These are phyloP conservation scores for Aurelia aurita DNA, from an alignment of 30 jellyfish, hydroid and myxozoan genomes.

Conservation along the genomic window DNA sequence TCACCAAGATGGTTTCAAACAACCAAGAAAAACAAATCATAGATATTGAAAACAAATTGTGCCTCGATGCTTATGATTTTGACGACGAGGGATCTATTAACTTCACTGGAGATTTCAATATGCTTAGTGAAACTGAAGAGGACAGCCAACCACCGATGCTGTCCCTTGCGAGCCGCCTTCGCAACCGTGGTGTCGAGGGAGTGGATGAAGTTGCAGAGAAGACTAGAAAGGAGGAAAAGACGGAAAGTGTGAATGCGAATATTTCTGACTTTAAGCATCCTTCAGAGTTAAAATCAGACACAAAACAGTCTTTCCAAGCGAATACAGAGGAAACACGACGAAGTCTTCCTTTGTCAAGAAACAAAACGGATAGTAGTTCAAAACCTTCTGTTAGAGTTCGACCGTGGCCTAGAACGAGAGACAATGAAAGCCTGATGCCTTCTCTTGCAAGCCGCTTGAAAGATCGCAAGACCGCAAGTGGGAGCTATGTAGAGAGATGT, in stretches of 20 bases:
- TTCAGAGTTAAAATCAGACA: too few species aligned
- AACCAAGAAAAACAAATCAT: not conserved
- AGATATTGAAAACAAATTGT: not conserved
- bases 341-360: too few species aligned
- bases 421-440: not conserved
- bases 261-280: too few species aligned
- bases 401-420: not conserved
- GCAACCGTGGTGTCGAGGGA: slow-evolving; percentile 31
- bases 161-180: slow-evolving; percentile 64
- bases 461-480: not conserved
- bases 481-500: not conserved
- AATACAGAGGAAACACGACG: too few species aligned
- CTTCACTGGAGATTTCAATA: not conserved
- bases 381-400: too few species aligned
- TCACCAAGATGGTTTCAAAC: not conserved
- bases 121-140: not conserved
- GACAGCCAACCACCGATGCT: slow-evolving; percentile 32
- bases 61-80: not conserved
- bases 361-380: too few species aligned
- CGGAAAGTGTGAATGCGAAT: not conserved
- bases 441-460: slow-evolving; percentile 20
- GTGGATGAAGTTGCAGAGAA: slow-evolving; percentile 3
- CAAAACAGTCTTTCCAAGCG: too few species aligned
- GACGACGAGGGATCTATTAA: not conserved
- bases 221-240: not conserved